Percentiles rank a stretch among this genome's conserved stretches.
phyloP scores from a whole-genome alignment of 2,888 invertebrate genomes.

The Pheosia tremula region DNA sequence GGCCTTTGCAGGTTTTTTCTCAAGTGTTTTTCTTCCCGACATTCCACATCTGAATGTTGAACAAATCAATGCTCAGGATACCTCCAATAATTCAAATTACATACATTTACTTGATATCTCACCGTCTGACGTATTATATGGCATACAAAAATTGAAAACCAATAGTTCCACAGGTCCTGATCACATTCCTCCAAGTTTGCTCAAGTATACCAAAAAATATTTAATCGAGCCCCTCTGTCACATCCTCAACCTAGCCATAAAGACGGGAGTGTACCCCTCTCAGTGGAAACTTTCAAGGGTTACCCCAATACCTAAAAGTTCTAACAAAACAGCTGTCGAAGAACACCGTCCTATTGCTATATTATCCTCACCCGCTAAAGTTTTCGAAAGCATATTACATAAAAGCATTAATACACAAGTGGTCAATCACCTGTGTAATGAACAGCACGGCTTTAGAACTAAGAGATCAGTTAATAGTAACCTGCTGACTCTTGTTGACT shows the following conservation, averaged over 20 bases:
- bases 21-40: slow-evolving; percentile 8
- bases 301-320: too few relatives aligned
- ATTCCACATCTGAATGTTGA: background rate
- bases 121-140: background rate
- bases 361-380: too few relatives aligned
- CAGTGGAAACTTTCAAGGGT: background rate
- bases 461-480: too few relatives aligned
- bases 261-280: background rate
- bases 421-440: too few relatives aligned
- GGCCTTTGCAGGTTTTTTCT: slow-evolving; percentile 9
- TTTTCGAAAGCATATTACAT: too few relatives aligned
- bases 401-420: too few relatives aligned
- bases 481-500: too few relatives aligned
- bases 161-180: background rate
- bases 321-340: too few relatives aligned
- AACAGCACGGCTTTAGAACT: too few relatives aligned
- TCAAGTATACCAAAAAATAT: background rate
- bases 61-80: too few relatives aligned
- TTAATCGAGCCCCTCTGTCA: background rate
- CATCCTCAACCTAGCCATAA: background rate
- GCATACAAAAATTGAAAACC: background rate
- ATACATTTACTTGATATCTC: background rate
- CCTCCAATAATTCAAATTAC: too few relatives aligned
- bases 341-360: too few relatives aligned
- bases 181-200: background rate